Evolutionary conservation across 2,113 vertebrate species (phyloP), one percentile per base, ranked within the genome.

Genomic region (Brachionichthys hirsutus): DNA sequence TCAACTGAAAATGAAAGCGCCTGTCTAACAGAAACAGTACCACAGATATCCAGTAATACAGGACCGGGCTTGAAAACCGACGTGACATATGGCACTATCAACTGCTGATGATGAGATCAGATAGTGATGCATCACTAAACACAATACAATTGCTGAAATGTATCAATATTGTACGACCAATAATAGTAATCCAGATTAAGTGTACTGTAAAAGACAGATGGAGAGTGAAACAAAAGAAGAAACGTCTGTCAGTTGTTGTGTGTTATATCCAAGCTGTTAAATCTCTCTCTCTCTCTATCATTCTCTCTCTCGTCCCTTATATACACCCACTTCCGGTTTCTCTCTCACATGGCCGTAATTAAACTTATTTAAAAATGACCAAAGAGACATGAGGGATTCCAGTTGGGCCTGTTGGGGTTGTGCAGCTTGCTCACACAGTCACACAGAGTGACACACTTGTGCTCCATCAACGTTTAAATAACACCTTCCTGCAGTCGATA

Each of bases 291-390:
- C 36, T 24, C 8, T 24, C 20, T 45, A 38, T 35, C 38, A 44
- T 54, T 13, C 46, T 49, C 36, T 62, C 46, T 68, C 17, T 41
- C n/a, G n/a, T n/a, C 56, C 49, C 24, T 56, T 49, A 36, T 61
- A 42, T 45, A 38, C 43, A 46, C 49, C 14, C 41, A 17, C 24
- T 56, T 52, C 61, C 42, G 12, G 36, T 77, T 75, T 76, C 70
- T 50, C 58, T 70, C 62, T 68, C 73, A 83, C 54, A 67, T 81
- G 75, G 83, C 75, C 80, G 61, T 75, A 81, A 88, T 83, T 81
- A 84, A n/a, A 34, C 62, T 73, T 41, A 14, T 80, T 63, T 84
- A 87, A 87, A 87, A 36, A 10, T 79, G 75, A 63, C 70, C 73
- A 55, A 58, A 80, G 67, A 77, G 67, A 78, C 64, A 82, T 77